phyloP scores from a whole-genome alignment of 2,888 invertebrate genomes.

The Nymphalis c-album region DNA sequence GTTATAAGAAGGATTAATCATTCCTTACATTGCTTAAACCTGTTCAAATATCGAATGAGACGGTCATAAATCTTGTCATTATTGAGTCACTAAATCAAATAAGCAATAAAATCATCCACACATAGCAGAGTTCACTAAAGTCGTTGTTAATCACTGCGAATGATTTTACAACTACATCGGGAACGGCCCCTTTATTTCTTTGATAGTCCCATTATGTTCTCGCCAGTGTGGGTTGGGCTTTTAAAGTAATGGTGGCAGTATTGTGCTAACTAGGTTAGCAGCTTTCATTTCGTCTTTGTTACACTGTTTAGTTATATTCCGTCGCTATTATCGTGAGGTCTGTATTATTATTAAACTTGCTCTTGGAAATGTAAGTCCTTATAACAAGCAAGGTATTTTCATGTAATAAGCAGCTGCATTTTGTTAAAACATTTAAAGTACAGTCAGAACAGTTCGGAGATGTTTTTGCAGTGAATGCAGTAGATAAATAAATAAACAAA shows the following conservation, averaged over 20 bases:
- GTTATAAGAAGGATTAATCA: too few relatives aligned
- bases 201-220: constrained; percentile 39
- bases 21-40: too few relatives aligned
- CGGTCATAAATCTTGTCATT: not conserved
- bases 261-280: constrained; percentile 39
- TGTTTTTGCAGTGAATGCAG: too few relatives aligned
- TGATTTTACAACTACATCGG: constrained; percentile 32
- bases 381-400: not conserved
- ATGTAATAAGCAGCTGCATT: not conserved
- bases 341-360: constrained; percentile 17
- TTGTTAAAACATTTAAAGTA: too few relatives aligned
- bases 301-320: constrained; percentile 32
- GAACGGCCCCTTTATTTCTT: constrained; percentile 32
- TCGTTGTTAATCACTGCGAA: constrained; percentile 34
- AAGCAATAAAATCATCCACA: constrained; percentile 25
- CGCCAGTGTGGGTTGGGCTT: constrained; percentile 38
- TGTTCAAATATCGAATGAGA: too few relatives aligned
- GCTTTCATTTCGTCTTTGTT: constrained; percentile 37
- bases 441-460: too few relatives aligned
- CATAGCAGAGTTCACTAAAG: constrained; percentile 4
- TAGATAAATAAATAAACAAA: too few relatives aligned
- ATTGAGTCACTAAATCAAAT: constrained; percentile 19
- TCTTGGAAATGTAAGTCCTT: not conserved
- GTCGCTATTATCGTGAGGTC: constrained; percentile 15
- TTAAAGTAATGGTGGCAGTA: constrained; percentile 40